Conservation (phyloP, 1,140 invertebrate species). For the Agraylea sexmaculata region DNA sequence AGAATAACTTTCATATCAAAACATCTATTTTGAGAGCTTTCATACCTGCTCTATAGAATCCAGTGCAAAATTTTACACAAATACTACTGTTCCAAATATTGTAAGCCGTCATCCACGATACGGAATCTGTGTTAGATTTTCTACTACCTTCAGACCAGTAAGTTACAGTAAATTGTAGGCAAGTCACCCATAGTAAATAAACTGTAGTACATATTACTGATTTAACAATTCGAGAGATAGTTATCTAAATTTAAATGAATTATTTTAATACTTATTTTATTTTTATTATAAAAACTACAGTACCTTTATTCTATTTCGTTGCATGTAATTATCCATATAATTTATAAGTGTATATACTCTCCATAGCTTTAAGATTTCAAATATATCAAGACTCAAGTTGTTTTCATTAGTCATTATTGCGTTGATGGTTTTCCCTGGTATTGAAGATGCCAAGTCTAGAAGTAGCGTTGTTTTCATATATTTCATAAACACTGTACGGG, state of each 20-base stretch:
- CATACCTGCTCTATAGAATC: too few species aligned
- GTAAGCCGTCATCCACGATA: too few species aligned
- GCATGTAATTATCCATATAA: slow-evolving; percentile 5
- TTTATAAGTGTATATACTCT: not conserved
- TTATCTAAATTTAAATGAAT: too few species aligned
- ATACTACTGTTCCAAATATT: too few species aligned
- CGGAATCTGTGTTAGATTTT: not conserved
- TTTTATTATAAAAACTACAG: too few species aligned
- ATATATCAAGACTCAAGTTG: slow-evolving; percentile 6
- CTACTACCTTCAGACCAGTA: not conserved
- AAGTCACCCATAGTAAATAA: slow-evolving; percentile 11
- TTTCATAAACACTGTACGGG: not conserved
- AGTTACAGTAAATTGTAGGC: slow-evolving; percentile 6
- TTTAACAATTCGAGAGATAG: not conserved
- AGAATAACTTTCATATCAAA: too few species aligned
- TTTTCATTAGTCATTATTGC: not conserved
- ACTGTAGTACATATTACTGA: not conserved
- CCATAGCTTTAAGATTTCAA: slow-evolving; percentile 2
- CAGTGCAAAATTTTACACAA: too few species aligned
- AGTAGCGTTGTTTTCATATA: slow-evolving; percentile 9
- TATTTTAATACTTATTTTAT: too few species aligned
- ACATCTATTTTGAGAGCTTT: too few species aligned
- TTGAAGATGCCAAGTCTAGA: not conserved
- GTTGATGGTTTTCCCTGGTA: slow-evolving; percentile 1
- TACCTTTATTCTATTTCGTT: slow-evolving; percentile 5